Base-by-base conservation (phyloP, 2,113 vertebrate genomes). In the Craseonycteris thonglongyai region DNA sequence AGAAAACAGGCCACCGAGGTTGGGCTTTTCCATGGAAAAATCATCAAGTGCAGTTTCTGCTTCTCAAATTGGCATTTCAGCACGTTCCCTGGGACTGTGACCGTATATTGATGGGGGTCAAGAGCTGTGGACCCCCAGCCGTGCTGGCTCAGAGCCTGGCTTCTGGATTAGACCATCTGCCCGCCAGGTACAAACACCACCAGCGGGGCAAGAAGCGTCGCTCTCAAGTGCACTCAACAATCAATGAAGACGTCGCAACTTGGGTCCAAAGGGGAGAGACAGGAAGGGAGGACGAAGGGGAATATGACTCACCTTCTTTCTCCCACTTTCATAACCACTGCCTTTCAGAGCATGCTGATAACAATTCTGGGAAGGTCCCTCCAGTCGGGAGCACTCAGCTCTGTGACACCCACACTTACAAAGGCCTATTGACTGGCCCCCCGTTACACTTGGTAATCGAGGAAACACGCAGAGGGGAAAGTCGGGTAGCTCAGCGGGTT, bases 131-230 rank as follows among this genome's bases (percentile, higher is more conserved):
- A 42, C 18, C 22, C 26, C 11, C 7, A 3, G 42, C 12, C 22
- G 0, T 22, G 19, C 3, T 45, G 51, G 21, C 14, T 66, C 10
- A 45, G 22, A 58, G 10, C 3, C 30, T 21, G 4, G 15, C 42
- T 47, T 93, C 58, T 83, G 8, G 21, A 90, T 74, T 16, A 61
- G 7, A 40, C 22, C 3, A 4, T 2, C 21, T 33, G 28, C 33
- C 79, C 72, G 61, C 63, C n/a, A 59, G 14, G 49, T 54, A 58
- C 30, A 66, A 51, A 21, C 24, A 10, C 2, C 45, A 69, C 45
- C 33, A n/a, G 3, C 6, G 22, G 9, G 42, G 26, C 0, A 59
- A 66, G 19, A 1, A 40, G n/a, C 16, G 5, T 2, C 11, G 21
- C 0, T 68, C 58, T 79, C 22, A 30, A 33, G 19, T 56, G 59